Conservation (phyloP, 2,113 vertebrate genomes). For the Lontra canadensis region DNA sequence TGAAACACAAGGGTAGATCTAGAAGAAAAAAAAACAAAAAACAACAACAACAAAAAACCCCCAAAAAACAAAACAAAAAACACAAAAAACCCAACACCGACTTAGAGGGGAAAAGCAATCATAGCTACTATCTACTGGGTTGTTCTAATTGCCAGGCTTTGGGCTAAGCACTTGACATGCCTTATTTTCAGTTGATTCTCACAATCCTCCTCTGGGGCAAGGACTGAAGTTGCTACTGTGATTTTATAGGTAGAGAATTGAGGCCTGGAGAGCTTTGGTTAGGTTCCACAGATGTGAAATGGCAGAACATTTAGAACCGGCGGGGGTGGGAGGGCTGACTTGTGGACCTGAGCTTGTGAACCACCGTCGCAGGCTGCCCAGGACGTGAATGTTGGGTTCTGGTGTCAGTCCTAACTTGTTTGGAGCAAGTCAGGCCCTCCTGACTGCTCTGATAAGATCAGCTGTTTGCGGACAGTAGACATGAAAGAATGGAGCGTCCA, state of each 20-base stretch:
- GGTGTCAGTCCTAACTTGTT: not conserved
- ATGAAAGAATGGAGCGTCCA: not conserved
- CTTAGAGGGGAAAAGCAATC: constrained; percentile 15
- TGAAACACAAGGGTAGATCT: not conserved
- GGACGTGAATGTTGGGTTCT: not conserved
- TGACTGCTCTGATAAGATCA: not conserved
- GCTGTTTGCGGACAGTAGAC: not conserved
- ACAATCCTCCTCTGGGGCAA: not conserved
- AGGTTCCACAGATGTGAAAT: not conserved
- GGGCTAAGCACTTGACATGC: constrained; percentile 30
- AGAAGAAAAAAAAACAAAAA: not conserved
- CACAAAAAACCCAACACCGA: not conserved
- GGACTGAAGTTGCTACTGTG: not conserved
- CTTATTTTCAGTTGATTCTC: constrained; percentile 49
- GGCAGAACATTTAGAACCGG: not conserved
- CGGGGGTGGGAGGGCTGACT: not conserved
- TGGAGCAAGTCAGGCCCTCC: not conserved
- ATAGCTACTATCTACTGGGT: not conserved
- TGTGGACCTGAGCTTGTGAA: not conserved
- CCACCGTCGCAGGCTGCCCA: not conserved
- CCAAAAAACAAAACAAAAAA: not conserved
- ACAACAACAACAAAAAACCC: not conserved
- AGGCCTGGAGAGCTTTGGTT: not conserved
- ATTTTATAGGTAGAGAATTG: constrained; percentile 33
- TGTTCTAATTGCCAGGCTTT: not conserved